Percentiles rank a stretch among this genome's conserved stretches.
Conservation (phyloP, 2,113 vertebrate species). For the Lampris megalopsis region DNA sequence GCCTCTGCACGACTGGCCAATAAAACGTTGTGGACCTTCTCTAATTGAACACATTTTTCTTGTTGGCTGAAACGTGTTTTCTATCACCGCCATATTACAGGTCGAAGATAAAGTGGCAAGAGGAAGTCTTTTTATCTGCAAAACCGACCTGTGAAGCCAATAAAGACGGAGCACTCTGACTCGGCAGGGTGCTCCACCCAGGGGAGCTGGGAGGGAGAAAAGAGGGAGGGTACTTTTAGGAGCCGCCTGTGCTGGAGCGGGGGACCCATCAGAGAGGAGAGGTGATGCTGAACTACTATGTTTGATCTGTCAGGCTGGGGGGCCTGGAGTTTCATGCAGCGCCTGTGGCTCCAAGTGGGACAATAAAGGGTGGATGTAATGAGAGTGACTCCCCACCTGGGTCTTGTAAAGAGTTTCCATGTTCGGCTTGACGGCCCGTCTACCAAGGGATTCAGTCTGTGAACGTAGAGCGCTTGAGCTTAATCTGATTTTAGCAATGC, state of each 20-base stretch:
- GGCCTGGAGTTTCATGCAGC: no score
- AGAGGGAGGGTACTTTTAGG: no score
- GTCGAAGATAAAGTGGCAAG: conserved; percentile 28
- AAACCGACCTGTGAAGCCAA: conserved; percentile 17
- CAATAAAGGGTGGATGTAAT: conserved; percentile 59
- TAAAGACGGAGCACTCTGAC: conserved; percentile 27
- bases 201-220: not conserved
- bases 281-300: no score
- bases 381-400: conserved; percentile 67
- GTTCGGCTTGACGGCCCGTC: conserved; percentile 44
- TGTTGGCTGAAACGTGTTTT: conserved; percentile 35
- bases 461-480: conserved; percentile 2
- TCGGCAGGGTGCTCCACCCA: conserved; percentile 34
- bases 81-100: conserved; percentile 25
- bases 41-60: not conserved
- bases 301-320: no score
- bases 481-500: conserved; percentile 4
- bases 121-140: conserved; percentile 64
- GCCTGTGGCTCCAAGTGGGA: no score
- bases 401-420: conserved; percentile 72
- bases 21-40: not conserved
- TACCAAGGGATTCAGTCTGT: conserved; percentile 19
- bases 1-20: conserved; percentile 3
- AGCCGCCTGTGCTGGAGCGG: no score
- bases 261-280: no score